These are phyloP conservation scores for Petrolisthes cinctipes DNA, from an alignment of 2,888 invertebrate genomes.

Conservation along the genomic window DNA sequence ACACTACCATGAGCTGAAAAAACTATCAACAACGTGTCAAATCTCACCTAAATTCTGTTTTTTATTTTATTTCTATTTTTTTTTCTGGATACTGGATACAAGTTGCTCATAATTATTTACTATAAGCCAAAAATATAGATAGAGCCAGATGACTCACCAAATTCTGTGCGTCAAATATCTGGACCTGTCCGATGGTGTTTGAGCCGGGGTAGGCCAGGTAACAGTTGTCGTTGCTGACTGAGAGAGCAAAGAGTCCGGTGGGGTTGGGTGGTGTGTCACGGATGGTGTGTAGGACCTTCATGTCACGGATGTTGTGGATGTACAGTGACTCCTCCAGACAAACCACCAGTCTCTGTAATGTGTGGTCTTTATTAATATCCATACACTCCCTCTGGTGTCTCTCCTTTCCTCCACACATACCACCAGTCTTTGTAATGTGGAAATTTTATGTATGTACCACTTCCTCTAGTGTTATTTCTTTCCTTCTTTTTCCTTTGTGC, in stretches of 20 bases:
- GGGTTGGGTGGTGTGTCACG: conserved; percentile 97
- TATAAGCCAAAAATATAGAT: neutral
- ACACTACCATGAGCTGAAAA: neutral
- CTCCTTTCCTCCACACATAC: neutral
- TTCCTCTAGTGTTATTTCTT: neutral
- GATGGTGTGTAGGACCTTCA: conserved; percentile 75
- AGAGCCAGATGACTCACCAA: conserved; percentile 75
- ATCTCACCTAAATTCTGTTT: neutral
- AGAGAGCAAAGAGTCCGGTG: conserved; percentile 90
- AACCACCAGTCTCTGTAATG: conserved; percentile 73
- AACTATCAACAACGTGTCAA: neutral
- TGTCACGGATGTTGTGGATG: conserved; percentile 75
- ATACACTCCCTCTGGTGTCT: neutral
- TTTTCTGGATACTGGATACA: neutral
- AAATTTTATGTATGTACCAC: neutral
- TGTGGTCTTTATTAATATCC: neutral
- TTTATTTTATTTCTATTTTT: neutral
- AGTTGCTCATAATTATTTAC: neutral
- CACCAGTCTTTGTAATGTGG: neutral
- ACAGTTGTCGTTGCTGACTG: conserved; percentile 89
- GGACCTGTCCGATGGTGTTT: conserved; percentile 92
- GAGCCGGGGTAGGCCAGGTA: conserved; percentile 97
- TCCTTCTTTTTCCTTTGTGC: too few species aligned
- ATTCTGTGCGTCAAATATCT: conserved; percentile 93
- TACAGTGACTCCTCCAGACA: conserved; percentile 75